Evolutionary conservation across 2,797 vertebrate genomes (phyloP), one percentile per base, ranked within the genome.

Genomic region (Myotis pilosus): DNA sequence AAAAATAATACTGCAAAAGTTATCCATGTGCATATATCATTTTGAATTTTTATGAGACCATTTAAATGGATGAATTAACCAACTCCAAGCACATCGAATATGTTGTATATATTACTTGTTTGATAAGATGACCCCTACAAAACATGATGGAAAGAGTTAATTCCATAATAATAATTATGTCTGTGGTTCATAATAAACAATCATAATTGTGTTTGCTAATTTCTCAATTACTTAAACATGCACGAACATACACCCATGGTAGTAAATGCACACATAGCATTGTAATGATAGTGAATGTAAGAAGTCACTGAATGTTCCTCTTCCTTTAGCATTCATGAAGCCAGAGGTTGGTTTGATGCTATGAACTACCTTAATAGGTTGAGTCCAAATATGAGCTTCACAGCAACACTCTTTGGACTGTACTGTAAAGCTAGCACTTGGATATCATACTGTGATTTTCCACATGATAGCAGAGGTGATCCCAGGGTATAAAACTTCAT

Each of bases 11-110:
- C 60, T 87, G 11, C 57, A 89, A 44, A 75, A n/a, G 76, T 80
- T 76, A 94, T 5, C 57, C 33, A 84, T 62, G 30, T 92, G 8
- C 60, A 75, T 75, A 64, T 33, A 87, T 71, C 23, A 51, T 47
- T 95, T 91, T 53, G 15, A 81, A 91, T 91, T 74, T 89, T 85
- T 83, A 8, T 72, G 10, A 41, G 8, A 84, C 11, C 3, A 94
- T 68, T 72, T 89, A 76, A 92, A 86, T 74, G 19, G 20, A 60
- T 92, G 75, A 88, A 91, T 89, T 78, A 92, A 60, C 20, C 71
- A 74, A 87, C 30, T 90, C 38, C 22, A 88, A 81, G 15, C 7
- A n/a, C 22, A 75, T 57, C 64, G 68, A 80, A 83, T 64, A 80
- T 78, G 78, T 72, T 62, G 25, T 44, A 69, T 62, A 28, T 69